Evolutionary conservation across 2,888 invertebrate species (phyloP).

Genomic region (Caenorhabditis sulstoni): DNA sequence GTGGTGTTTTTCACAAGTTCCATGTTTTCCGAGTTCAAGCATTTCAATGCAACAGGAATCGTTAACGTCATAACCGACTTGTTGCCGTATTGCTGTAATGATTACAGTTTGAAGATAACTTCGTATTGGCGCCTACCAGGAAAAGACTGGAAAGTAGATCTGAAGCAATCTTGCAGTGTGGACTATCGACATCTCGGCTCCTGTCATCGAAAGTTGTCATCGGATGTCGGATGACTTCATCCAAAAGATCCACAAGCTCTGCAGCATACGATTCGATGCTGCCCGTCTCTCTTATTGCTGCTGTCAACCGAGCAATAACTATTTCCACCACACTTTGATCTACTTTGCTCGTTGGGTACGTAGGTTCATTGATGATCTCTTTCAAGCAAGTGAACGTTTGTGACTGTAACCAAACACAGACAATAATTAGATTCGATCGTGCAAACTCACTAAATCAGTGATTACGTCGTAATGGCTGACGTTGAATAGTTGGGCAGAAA

Average conservation of each 20-base stretch:
- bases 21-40: conserved; percentile 86
- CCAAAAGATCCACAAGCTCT: conserved; percentile 89
- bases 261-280: conserved; percentile 91
- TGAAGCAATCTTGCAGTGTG: conserved; percentile 95
- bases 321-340: conserved; percentile 93
- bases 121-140: conserved; percentile 84
- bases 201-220: conserved; percentile 60
- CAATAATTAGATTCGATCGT: too few relatives aligned
- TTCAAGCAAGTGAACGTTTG: conserved; percentile 87
- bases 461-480: conserved; percentile 91
- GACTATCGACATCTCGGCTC: conserved; percentile 91
- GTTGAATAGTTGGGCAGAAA: conserved; percentile 92
- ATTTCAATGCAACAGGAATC: conserved; percentile 89
- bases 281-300: conserved; percentile 90
- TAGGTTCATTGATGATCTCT: conserved; percentile 89
- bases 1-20: conserved; percentile 93
- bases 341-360: conserved; percentile 86
- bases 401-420: conserved; percentile 68
- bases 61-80: conserved; percentile 89
- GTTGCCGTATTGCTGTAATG: conserved; percentile 86
- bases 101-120: background rate
- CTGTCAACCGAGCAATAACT: conserved; percentile 91
- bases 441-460: conserved; percentile 80
- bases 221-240: conserved; percentile 89
- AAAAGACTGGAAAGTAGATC: conserved; percentile 96